Percentiles rank a stretch among this genome's conserved stretches.
phyloP scores from a whole-genome alignment of 2,888 invertebrate species.

The Nymphalis polychloros region DNA sequence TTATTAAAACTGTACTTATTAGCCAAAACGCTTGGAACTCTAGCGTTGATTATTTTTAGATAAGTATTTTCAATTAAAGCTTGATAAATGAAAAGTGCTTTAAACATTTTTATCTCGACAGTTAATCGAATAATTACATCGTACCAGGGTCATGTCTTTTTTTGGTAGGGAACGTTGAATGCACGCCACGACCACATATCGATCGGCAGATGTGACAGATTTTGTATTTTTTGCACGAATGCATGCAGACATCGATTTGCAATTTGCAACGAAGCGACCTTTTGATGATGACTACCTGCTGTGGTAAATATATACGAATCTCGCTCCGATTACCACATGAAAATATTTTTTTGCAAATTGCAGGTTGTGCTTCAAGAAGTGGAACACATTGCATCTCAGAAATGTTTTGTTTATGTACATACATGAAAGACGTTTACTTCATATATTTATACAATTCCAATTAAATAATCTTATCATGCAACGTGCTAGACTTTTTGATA shows the following conservation, averaged over 20 bases:
- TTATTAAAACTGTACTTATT: not conserved
- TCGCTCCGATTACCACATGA: not conserved
- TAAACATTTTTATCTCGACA: slow-evolving; percentile 15
- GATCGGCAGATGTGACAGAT: slow-evolving; percentile 60
- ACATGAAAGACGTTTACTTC: too few species aligned
- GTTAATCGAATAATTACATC: slow-evolving; percentile 19
- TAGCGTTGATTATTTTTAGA: not conserved
- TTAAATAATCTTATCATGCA: too few species aligned
- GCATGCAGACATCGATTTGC: slow-evolving; percentile 60
- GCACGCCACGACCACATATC: slow-evolving; percentile 22
- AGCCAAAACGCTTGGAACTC: not conserved
- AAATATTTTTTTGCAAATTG: not conserved
- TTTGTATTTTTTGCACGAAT: slow-evolving; percentile 61
- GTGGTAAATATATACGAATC: slow-evolving; percentile 21
- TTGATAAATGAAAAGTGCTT: not conserved
- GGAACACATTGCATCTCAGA: too few species aligned
- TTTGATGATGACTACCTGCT: slow-evolving; percentile 49
- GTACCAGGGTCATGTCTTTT: slow-evolving; percentile 7
- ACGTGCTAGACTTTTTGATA: too few species aligned
- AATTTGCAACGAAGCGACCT: slow-evolving; percentile 57
- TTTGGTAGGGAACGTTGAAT: slow-evolving; percentile 4
- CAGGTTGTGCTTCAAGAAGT: too few species aligned
- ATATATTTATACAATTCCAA: too few species aligned
- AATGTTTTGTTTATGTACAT: too few species aligned
- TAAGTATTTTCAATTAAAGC: not conserved